phyloP scores from a whole-genome alignment of 2,888 invertebrate species.

The Lepidonotus clava region DNA sequence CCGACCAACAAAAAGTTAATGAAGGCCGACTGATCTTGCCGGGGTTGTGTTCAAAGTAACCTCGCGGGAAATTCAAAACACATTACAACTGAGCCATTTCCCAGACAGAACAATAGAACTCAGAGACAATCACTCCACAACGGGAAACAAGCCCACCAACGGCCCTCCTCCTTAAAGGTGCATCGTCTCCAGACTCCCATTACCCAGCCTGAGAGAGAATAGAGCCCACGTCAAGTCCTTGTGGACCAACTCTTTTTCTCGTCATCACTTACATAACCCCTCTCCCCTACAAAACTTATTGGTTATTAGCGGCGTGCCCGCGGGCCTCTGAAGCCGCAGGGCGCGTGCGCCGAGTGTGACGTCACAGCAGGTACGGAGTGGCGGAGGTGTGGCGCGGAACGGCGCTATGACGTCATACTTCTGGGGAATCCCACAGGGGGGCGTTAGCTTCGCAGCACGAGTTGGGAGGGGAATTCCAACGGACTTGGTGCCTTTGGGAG shows the following conservation, averaged over 20 bases:
- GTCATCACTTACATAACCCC: neutral
- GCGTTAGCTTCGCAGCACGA: neutral
- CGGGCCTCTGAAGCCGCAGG: slow-evolving; percentile 29
- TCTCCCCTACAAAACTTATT: neutral
- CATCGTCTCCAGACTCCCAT: too few species aligned
- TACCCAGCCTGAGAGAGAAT: too few species aligned
- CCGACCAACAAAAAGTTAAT: neutral
- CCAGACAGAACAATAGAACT: neutral
- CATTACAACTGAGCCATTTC: neutral
- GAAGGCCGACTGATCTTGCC: neutral
- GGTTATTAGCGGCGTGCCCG: neutral
- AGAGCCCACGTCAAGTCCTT: neutral
- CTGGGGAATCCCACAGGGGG: neutral
- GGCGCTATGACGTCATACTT: slow-evolving; percentile 6
- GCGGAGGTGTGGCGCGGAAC: neutral
- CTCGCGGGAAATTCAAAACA: slow-evolving; percentile 15
- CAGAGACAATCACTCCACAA: neutral
- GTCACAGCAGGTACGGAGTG: neutral
- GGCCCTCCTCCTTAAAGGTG: too few species aligned
- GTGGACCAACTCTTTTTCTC: neutral
- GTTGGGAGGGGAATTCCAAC: neutral
- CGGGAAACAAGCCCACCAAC: neutral
- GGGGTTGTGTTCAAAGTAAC: neutral
- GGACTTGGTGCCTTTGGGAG: neutral
- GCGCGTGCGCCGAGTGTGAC: slow-evolving; percentile 37